These are phyloP conservation scores for Neostethus bicornis DNA, from an alignment of 2,797 vertebrate genomes.

Conservation along the genomic window DNA sequence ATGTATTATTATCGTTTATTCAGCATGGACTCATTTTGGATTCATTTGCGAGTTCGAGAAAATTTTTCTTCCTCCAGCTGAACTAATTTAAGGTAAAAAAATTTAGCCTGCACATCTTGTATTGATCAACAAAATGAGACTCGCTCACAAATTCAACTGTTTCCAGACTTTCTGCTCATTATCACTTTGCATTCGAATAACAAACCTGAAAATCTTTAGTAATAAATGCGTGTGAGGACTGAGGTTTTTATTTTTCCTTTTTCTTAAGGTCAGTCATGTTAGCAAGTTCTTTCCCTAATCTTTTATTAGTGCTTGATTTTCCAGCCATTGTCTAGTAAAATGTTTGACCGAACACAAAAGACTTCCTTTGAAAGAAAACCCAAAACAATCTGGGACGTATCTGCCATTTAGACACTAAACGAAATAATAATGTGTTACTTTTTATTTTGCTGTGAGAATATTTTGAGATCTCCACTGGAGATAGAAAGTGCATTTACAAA, in stretches of 20 bases:
- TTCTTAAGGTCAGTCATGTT: slow-evolving; percentile 27
- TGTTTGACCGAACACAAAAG: slow-evolving; percentile 61
- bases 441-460: slow-evolving; percentile 61
- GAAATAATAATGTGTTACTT: slow-evolving; percentile 55
- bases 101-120: background rate
- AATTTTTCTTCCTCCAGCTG: background rate
- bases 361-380: slow-evolving; percentile 42
- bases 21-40: no score
- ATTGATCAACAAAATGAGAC: slow-evolving; percentile 8
- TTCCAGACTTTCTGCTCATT: slow-evolving; percentile 21
- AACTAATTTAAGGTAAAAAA: background rate
- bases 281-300: slow-evolving; percentile 32
- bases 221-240: slow-evolving; percentile 8
- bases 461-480: no score
- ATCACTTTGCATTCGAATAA: slow-evolving; percentile 37
- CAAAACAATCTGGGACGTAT: slow-evolving; percentile 41
- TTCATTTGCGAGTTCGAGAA: no score
- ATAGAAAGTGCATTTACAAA: no score
- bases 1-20: no score
- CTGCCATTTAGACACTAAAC: slow-evolving; percentile 60
- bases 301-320: slow-evolving; percentile 56
- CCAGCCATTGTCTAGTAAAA: slow-evolving; percentile 62
- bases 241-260: slow-evolving; percentile 41
- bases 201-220: slow-evolving; percentile 26
- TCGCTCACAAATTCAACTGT: slow-evolving; percentile 13